These are phyloP conservation scores for Ia io DNA, from an alignment of 2,113 vertebrate genomes.

Conservation along the genomic window DNA sequence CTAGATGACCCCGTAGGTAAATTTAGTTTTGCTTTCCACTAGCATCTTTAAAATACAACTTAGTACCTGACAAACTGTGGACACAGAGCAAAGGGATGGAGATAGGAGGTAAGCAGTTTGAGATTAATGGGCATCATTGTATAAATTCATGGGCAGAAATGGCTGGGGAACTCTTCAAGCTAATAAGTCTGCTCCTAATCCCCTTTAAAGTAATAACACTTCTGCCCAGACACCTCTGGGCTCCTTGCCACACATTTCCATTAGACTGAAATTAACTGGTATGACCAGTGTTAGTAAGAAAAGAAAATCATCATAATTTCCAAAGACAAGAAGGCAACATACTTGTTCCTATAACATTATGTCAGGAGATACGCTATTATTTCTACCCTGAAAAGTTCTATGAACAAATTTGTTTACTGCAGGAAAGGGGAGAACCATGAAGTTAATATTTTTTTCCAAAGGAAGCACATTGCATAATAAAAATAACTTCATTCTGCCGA, in stretches of 20 bases:
- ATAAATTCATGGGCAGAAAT: neutral
- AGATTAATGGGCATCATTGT: neutral
- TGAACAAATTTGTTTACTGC: neutral
- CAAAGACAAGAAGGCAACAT: neutral
- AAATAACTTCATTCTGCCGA: neutral
- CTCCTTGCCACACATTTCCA: neutral
- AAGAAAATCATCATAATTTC: neutral
- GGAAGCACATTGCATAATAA: neutral
- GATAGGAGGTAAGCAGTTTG: neutral
- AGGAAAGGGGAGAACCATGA: neutral
- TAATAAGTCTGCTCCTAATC: neutral
- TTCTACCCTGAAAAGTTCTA: neutral
- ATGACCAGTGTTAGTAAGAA: neutral
- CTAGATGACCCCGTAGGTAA: neutral
- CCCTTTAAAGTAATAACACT: neutral
- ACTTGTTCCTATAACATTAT: neutral
- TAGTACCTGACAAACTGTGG: neutral
- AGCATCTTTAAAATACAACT: neutral
- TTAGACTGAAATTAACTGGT: neutral
- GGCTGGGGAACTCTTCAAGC: neutral
- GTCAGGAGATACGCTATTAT: slow-evolving; percentile 7
- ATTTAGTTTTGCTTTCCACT: neutral
- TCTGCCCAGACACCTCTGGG: neutral
- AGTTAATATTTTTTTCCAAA: neutral
- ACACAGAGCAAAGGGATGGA: neutral